A percentile compares a stretch with the other conserved stretches of the same genome.
phyloP scores from a whole-genome alignment of 2,888 invertebrate genomes.

The Nudaria mundana region DNA sequence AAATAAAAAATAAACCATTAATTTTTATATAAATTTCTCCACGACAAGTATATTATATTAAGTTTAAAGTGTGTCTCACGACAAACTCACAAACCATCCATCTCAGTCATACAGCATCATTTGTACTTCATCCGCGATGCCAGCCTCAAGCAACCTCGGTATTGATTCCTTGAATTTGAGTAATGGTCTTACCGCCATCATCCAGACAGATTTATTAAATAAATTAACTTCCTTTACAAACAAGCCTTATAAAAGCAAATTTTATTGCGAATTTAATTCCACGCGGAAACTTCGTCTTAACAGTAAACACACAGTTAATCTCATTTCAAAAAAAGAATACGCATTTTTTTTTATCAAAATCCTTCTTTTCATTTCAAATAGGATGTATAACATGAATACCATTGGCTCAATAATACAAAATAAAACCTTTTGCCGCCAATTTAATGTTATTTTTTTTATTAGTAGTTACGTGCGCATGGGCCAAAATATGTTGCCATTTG shows the following conservation, averaged over 20 bases:
- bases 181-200: conserved; percentile 59
- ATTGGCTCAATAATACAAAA: conserved; percentile 36
- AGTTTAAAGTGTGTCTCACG: conserved; percentile 38
- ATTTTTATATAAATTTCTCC: conserved; percentile 16
- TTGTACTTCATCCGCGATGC: conserved; percentile 49
- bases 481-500: conserved; percentile 34
- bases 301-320: conserved; percentile 26
- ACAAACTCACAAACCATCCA: conserved; percentile 46
- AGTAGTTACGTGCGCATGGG: conserved; percentile 32
- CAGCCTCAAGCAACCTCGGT: conserved; percentile 50
- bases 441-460: conserved; percentile 38
- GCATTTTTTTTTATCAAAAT: conserved; percentile 39
- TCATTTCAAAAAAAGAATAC: conserved; percentile 29
- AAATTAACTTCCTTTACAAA: conserved; percentile 67
- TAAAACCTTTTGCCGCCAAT: conserved; percentile 48
- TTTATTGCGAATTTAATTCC: conserved; percentile 41
- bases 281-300: conserved; percentile 36
- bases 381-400: no score
- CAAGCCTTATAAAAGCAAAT: conserved; percentile 56
- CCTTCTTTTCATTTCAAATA: conserved; percentile 34
- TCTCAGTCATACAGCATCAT: conserved; percentile 67
- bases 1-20: background rate
- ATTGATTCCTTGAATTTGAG: conserved; percentile 58
- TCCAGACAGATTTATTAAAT: conserved; percentile 72
- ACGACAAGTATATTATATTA: conserved; percentile 40